Percentiles rank a stretch among this genome's conserved stretches.
Conservation (phyloP, 1,140 invertebrate genomes). For the Drosophila obscura region DNA sequence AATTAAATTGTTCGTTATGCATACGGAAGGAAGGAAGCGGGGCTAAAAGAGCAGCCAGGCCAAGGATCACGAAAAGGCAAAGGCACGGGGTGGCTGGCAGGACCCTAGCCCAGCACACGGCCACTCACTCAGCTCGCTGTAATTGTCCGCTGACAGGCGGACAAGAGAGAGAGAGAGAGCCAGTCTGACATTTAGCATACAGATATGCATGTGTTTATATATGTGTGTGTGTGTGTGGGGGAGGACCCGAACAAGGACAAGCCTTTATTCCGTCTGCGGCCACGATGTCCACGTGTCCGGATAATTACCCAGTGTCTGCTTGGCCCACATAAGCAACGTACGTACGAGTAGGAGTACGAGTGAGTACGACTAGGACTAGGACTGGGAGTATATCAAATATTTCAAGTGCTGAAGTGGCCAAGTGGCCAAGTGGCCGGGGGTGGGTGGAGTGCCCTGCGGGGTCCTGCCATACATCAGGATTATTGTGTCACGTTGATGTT, state of each 20-base stretch:
- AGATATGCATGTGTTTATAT: slow-evolving; percentile 26
- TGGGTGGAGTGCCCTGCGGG: slow-evolving; percentile 26
- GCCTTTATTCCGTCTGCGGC: slow-evolving; percentile 63
- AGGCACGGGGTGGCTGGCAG: slow-evolving; percentile 24
- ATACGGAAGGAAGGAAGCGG: slow-evolving; percentile 26
- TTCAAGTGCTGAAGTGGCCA: slow-evolving; percentile 18
- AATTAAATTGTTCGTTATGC: slow-evolving; percentile 84
- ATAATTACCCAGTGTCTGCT: slow-evolving; percentile 75
- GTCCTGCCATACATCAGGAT: slow-evolving; percentile 78
- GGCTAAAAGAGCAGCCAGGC: slow-evolving; percentile 2
- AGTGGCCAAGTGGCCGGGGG: background rate
- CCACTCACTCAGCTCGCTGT: slow-evolving; percentile 65
- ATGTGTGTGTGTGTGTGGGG: background rate
- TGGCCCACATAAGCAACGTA: slow-evolving; percentile 61
- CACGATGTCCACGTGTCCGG: slow-evolving; percentile 48
- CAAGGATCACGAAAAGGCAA: slow-evolving; percentile 5
- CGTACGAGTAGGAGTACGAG: background rate
- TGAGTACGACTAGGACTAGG: background rate
- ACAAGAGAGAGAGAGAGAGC: slow-evolving; percentile 2
- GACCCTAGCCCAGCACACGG: slow-evolving; percentile 25
- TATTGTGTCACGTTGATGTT: slow-evolving; percentile 78
- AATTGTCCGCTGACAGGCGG: slow-evolving; percentile 75
- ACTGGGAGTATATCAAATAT: slow-evolving; percentile 19
- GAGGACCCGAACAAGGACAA: slow-evolving; percentile 44
- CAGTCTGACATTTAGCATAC: slow-evolving; percentile 72